Conservation (phyloP, 1,140 invertebrate genomes). For the Rhysida immarginata region DNA sequence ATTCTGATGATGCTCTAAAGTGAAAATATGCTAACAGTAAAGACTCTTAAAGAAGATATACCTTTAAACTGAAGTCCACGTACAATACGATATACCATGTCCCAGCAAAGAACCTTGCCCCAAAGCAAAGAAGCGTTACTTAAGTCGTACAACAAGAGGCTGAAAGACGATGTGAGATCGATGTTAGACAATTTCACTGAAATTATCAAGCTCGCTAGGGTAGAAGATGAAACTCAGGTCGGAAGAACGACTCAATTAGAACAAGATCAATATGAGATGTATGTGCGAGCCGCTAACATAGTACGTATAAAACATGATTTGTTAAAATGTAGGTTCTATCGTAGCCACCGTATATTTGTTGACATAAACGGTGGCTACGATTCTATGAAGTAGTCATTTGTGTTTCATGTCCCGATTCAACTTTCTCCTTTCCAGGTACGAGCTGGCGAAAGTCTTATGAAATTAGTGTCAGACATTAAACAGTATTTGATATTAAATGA, state of each 20-base stretch:
- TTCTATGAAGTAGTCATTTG: too few relatives aligned
- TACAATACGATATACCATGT: too few relatives aligned
- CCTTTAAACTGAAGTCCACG: too few relatives aligned
- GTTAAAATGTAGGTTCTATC: too few relatives aligned
- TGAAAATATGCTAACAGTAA: too few relatives aligned
- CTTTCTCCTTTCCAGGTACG: constrained; percentile 40
- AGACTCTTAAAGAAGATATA: too few relatives aligned
- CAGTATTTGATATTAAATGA: constrained; percentile 94
- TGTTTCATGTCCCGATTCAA: too few relatives aligned
- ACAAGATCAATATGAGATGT: constrained; percentile 92
- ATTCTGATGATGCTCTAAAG: too few relatives aligned
- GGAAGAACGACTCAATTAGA: constrained; percentile 77
- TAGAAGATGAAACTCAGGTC: constrained; percentile 80
- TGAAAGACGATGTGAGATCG: constrained; percentile 91
- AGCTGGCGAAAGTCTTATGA: constrained; percentile 89
- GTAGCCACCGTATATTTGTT: too few relatives aligned
- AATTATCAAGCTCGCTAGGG: constrained; percentile 81
- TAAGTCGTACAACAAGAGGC: constrained; percentile 77
- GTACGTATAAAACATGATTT: constrained; percentile 40
- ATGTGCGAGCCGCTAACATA: constrained; percentile 86
- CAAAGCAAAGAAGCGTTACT: constrained; percentile 87
- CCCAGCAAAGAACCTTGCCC: constrained; percentile 44
- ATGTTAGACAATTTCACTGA: constrained; percentile 93
- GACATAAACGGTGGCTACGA: too few relatives aligned
- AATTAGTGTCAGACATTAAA: constrained; percentile 89